phyloP scores from a whole-genome alignment of 2,113 vertebrate species.

The Recurvirostra avosetta region DNA sequence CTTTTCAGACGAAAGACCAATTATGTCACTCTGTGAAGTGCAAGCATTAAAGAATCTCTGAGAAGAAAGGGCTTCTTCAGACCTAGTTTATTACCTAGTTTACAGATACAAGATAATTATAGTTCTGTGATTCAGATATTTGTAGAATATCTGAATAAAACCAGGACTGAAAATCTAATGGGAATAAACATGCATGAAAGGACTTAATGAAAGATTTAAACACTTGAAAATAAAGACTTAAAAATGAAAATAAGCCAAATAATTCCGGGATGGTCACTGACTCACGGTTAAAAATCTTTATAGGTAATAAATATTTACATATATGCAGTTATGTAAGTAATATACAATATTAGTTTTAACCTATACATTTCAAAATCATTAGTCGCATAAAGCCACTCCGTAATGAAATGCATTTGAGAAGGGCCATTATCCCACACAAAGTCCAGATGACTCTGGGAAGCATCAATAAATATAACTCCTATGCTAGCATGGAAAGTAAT shows the following conservation, averaged over 20 bases:
- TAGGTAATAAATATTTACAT: not conserved
- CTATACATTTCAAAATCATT: not conserved
- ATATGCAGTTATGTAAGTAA: not conserved
- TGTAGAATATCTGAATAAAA: not conserved
- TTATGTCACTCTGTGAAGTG: not conserved
- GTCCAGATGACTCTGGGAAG: not conserved
- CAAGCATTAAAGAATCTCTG: not conserved
- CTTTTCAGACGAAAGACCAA: not conserved
- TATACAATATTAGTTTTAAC: not conserved
- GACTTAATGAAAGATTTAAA: not conserved
- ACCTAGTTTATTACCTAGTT: not conserved
- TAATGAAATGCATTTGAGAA: not conserved
- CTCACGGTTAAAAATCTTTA: not conserved
- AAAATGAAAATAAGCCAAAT: not conserved
- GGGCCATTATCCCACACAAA: not conserved
- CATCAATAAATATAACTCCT: slow-evolving; percentile 1
- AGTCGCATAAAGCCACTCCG: not conserved
- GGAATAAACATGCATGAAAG: not conserved
- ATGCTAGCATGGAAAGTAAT: not conserved
- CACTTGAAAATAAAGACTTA: not conserved
- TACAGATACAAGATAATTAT: not conserved
- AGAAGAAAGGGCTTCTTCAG: not conserved
- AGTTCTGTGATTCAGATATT: not conserved
- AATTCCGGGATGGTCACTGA: not conserved
- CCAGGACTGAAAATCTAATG: not conserved